These are phyloP conservation scores for Adrianichthys oophorus DNA, from an alignment of 2,797 vertebrate genomes.

Conservation along the genomic window DNA sequence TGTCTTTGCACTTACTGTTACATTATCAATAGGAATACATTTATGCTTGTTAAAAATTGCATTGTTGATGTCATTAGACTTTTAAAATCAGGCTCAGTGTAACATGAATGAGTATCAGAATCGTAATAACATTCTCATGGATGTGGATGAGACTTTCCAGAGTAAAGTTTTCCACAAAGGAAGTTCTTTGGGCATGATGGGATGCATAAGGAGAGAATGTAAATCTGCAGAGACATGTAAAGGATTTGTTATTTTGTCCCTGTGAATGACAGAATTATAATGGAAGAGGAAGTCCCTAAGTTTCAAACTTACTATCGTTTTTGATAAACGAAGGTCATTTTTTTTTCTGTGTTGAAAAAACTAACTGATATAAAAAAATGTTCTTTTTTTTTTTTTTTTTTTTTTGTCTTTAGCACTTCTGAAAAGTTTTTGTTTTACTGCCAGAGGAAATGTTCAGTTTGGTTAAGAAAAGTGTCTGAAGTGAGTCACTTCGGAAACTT, in stretches of 20 bases:
- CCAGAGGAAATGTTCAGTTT: slow-evolving; percentile 11
- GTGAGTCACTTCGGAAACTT: slow-evolving; percentile 42
- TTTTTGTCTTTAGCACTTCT: slow-evolving; percentile 14
- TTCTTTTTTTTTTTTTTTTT: neutral
- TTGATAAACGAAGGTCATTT: slow-evolving; percentile 42
- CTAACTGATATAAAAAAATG: neutral
- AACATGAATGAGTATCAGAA: slow-evolving; percentile 26
- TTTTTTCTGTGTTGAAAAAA: slow-evolving; percentile 6
- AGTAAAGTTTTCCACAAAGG: slow-evolving; percentile 56
- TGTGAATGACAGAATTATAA: slow-evolving; percentile 28
- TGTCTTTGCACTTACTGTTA: too few relatives aligned
- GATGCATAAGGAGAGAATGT: slow-evolving; percentile 39
- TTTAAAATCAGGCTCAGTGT: neutral
- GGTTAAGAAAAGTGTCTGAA: slow-evolving; percentile 39
- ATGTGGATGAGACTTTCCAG: slow-evolving; percentile 56
- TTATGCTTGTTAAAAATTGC: too few relatives aligned
- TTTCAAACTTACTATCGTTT: slow-evolving; percentile 28
- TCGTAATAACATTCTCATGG: slow-evolving; percentile 50
- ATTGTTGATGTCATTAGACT: too few relatives aligned
- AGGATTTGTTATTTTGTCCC: slow-evolving; percentile 38
- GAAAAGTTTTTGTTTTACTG: slow-evolving; percentile 18
- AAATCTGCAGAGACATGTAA: slow-evolving; percentile 50
- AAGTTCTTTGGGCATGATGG: slow-evolving; percentile 47
- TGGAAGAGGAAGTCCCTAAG: slow-evolving; percentile 42
- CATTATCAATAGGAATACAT: too few relatives aligned